phyloP scores from a whole-genome alignment of 2,797 vertebrate genomes.

The Onychomys arenicola region DNA sequence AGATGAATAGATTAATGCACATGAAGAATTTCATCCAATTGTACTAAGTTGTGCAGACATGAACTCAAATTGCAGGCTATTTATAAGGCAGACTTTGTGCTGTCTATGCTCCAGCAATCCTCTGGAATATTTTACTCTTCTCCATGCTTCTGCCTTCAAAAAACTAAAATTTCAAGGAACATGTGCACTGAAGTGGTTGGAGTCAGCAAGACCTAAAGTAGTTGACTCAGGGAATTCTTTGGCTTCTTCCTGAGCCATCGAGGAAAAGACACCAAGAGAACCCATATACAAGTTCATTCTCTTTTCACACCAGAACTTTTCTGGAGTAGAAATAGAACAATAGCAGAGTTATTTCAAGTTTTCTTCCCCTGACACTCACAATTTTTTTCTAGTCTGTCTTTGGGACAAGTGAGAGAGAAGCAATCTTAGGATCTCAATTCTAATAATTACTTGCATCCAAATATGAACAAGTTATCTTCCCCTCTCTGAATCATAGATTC shows the following conservation, averaged over 20 bases:
- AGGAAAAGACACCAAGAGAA: slow-evolving; percentile 52
- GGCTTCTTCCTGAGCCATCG: slow-evolving; percentile 28
- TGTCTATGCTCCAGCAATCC: not conserved
- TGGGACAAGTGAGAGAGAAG: not conserved
- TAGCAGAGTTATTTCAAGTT: slow-evolving; percentile 52
- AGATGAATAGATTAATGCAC: not conserved
- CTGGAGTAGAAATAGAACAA: slow-evolving; percentile 60
- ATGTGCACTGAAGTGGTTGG: not conserved
- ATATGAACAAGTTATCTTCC: not conserved
- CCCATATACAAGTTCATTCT: slow-evolving; percentile 50
- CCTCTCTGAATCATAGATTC: not conserved
- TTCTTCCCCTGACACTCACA: slow-evolving; percentile 1
- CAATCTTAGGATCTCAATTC: not conserved
- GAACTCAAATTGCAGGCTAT: not conserved
- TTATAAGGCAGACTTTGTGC: not conserved
- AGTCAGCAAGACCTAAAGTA: slow-evolving; percentile 38
- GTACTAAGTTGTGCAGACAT: not conserved
- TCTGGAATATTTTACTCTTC: not conserved
- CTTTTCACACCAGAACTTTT: slow-evolving; percentile 52
- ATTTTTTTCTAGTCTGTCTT: not conserved
- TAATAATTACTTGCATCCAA: not conserved
- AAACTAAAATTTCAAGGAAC: slow-evolving; percentile 65
- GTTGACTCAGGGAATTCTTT: slow-evolving; percentile 48
- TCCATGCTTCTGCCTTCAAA: not conserved
- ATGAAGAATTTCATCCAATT: not conserved